These are phyloP conservation scores for Euborellia annulipes DNA, from an alignment of 1,140 invertebrate species.

Conservation along the genomic window DNA sequence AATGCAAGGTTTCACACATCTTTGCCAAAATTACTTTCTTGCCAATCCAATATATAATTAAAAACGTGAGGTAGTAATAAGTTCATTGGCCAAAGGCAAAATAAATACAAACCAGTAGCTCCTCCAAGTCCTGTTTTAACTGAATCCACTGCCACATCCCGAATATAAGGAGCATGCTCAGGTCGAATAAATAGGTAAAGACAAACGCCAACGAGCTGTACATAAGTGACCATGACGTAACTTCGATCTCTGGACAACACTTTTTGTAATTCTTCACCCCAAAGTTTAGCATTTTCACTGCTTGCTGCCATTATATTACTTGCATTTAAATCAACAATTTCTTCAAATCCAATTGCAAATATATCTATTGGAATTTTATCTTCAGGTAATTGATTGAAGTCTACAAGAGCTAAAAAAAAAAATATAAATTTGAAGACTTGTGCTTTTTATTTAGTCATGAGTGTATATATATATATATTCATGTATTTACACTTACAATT, in stretches of 20 bases:
- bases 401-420: constrained; percentile 35
- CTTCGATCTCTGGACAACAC: constrained; percentile 73
- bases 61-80: no score
- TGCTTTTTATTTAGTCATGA: no score
- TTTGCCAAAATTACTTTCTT: no score
- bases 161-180: constrained; percentile 68
- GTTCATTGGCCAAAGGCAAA: no score
- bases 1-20: no score
- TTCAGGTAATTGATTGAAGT: constrained; percentile 33
- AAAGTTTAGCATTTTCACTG: constrained; percentile 88
- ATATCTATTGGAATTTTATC: constrained; percentile 61
- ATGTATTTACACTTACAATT: constrained; percentile 26
- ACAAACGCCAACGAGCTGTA: constrained; percentile 96
- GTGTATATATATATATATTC: background rate
- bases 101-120: constrained; percentile 57
- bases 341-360: constrained; percentile 96
- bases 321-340: constrained; percentile 98
- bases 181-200: constrained; percentile 87
- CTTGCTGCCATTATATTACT: constrained; percentile 95
- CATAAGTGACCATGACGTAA: constrained; percentile 85
- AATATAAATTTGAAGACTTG: background rate
- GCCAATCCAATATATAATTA: no score
- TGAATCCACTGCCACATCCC: constrained; percentile 84
- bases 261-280: constrained; percentile 90
- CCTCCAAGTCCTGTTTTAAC: constrained; percentile 97